These are phyloP conservation scores for Amniataba percoides DNA, from an alignment of 2,797 vertebrate species.

Conservation along the genomic window DNA sequence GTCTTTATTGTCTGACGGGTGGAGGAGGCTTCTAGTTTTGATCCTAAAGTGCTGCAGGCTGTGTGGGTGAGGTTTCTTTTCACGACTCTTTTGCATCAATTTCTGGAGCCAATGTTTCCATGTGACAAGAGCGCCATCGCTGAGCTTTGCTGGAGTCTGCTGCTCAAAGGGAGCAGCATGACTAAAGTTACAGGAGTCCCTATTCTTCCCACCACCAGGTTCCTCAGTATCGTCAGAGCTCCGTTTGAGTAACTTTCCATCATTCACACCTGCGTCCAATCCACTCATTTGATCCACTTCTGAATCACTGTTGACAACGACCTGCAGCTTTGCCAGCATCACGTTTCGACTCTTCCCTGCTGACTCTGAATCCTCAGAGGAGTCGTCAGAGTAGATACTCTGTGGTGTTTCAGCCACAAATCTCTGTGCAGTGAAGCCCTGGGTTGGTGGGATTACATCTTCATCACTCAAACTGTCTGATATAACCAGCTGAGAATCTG, in stretches of 20 bases:
- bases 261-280: not conserved
- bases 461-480: not conserved
- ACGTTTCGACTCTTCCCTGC: not conserved
- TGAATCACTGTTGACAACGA: slow-evolving; percentile 43
- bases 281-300: not conserved
- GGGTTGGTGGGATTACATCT: slow-evolving; percentile 15
- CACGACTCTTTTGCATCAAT: slow-evolving; percentile 28
- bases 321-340: slow-evolving; percentile 22
- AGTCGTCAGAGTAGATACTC: not conserved
- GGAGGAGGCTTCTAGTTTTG: not conserved
- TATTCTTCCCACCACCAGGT: accelerated
- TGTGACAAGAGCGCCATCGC: slow-evolving; percentile 4
- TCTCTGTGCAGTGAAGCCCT: not conserved
- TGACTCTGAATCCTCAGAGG: slow-evolving; percentile 27
- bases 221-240: not conserved
- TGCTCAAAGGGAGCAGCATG: not conserved
- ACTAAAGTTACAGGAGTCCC: not conserved
- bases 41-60: not conserved
- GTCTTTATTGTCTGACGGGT: accelerated
- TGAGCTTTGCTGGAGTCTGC: slow-evolving; percentile 19
- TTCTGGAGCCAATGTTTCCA: slow-evolving; percentile 83
- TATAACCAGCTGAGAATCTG: not conserved
- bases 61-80: not conserved
- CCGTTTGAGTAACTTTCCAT: not conserved
- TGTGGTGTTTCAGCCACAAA: slow-evolving; percentile 53